phyloP scores from a whole-genome alignment of 2,797 vertebrate species.

The Margarornis squamiger region DNA sequence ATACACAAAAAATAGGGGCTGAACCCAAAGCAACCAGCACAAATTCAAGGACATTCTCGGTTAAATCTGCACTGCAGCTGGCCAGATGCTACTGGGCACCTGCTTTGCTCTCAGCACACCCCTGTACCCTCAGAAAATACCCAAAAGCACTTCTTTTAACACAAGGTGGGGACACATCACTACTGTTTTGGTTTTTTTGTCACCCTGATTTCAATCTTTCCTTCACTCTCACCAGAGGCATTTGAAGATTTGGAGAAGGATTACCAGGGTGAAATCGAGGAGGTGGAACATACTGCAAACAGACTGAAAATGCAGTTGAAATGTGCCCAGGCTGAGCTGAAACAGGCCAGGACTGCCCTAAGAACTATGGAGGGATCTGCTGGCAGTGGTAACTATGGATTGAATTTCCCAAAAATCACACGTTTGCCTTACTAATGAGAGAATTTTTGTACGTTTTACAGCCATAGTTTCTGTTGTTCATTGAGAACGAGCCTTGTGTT shows the following conservation, averaged over 20 bases:
- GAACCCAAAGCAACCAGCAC: not conserved
- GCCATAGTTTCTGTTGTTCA: not conserved
- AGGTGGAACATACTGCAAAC: conserved; percentile 72
- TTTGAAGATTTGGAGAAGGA: conserved; percentile 78
- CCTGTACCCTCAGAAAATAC: not conserved
- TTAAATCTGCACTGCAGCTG: not conserved
- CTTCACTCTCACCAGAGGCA: conserved; percentile 73
- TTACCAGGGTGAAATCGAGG: conserved; percentile 73
- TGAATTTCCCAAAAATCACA: not conserved
- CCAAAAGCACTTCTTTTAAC: not conserved
- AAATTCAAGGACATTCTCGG: not conserved
- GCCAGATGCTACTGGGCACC: not conserved
- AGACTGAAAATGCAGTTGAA: conserved; percentile 81
- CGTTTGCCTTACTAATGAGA: not conserved
- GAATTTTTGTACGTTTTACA: not conserved
- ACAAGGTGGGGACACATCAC: not conserved
- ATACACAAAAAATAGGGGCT: not conserved
- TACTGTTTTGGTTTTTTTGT: not conserved
- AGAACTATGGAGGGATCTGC: conserved; percentile 79
- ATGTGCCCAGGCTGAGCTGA: conserved; percentile 76
- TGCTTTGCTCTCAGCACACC: not conserved
- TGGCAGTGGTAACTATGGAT: conserved; percentile 76
- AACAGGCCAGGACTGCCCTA: conserved; percentile 78
- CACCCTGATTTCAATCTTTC: not conserved
- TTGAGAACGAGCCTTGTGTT: not conserved